Conservation (phyloP, 2,113 vertebrate genomes). For the Ptychochromis oligacanthus region DNA sequence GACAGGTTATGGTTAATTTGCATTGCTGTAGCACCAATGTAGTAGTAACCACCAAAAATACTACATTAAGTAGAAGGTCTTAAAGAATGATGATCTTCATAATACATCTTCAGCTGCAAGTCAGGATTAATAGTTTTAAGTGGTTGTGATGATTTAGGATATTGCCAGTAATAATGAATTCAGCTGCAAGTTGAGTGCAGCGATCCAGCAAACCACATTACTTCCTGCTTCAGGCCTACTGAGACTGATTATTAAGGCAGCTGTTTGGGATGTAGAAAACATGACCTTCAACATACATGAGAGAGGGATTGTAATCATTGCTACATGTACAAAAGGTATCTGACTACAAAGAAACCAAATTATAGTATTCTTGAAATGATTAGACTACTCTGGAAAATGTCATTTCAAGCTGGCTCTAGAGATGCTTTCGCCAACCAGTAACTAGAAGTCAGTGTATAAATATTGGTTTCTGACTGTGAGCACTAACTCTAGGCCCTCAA, state of each 20-base stretch:
- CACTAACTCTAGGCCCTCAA: slow-evolving; percentile 18
- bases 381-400: no score
- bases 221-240: background rate
- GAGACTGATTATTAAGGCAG: background rate
- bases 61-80: no score
- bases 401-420: background rate
- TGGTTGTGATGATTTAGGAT: background rate
- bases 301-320: no score
- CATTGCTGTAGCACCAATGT: no score
- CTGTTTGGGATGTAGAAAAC: no score
- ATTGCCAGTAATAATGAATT: background rate
- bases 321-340: no score
- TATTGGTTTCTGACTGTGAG: slow-evolving; percentile 11
- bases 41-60: no score
- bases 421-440: background rate
- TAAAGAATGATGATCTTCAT: no score
- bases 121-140: background rate
- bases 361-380: background rate
- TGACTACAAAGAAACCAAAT: background rate
- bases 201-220: background rate
- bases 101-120: no score
- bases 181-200: background rate
- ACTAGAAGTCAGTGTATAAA: background rate
- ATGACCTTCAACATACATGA: no score
- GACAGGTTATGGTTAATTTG: no score